Evolutionary conservation across 2,888 invertebrate species (phyloP).

Genomic region (Melanchra persicariae): DNA sequence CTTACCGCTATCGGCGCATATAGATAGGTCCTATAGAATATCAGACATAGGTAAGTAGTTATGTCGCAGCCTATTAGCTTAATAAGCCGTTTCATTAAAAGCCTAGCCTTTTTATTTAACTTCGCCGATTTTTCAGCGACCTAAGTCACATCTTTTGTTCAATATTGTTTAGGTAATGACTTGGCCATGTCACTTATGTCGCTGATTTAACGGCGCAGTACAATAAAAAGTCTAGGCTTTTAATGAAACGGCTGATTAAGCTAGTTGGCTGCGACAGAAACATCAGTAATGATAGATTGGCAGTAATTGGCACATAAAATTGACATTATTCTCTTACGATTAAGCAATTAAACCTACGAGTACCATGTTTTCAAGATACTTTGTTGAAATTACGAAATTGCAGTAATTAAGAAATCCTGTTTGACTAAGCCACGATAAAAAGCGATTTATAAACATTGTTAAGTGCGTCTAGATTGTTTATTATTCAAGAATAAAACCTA

Average conservation of each 20-base stretch:
- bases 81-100: too few relatives aligned
- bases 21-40: conserved; percentile 1
- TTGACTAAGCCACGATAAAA: conserved; percentile 47
- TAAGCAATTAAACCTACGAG: conserved; percentile 51
- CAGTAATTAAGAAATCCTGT: conserved; percentile 53
- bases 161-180: too few relatives aligned
- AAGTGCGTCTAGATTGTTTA: conserved; percentile 35
- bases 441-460: conserved; percentile 53
- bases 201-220: too few relatives aligned
- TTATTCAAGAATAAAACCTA: conserved; percentile 54
- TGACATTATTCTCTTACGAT: conserved; percentile 49
- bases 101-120: too few relatives aligned
- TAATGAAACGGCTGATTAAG: too few relatives aligned
- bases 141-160: too few relatives aligned
- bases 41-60: neutral
- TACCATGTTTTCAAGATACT: conserved; percentile 30
- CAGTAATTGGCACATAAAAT: conserved; percentile 49
- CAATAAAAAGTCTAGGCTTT: too few relatives aligned
- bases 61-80: too few relatives aligned
- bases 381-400: conserved; percentile 54
- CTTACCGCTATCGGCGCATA: conserved; percentile 16
- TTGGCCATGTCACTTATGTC: too few relatives aligned
- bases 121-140: too few relatives aligned
- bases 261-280: too few relatives aligned
- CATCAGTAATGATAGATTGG: too few relatives aligned